Percentiles rank a stretch among this genome's conserved stretches.
These are phyloP conservation scores for Chelidonichthys spinosus DNA, from an alignment of 2,797 vertebrate species.

Conservation along the genomic window DNA sequence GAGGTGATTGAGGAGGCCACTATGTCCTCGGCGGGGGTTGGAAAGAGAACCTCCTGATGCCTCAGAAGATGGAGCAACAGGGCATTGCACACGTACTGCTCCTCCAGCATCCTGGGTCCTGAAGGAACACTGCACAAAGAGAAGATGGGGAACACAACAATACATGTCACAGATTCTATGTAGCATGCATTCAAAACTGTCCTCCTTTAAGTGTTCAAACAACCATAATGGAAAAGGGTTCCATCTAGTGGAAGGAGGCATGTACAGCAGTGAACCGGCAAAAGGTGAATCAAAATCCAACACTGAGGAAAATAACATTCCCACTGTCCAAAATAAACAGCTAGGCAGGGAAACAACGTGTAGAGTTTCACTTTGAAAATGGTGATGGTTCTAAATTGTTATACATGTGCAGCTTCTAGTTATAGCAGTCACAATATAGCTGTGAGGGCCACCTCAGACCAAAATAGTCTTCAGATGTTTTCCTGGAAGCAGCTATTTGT, in stretches of 20 bases:
- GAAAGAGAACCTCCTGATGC: constrained; percentile 53
- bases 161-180: constrained; percentile 2
- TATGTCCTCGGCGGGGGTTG: neutral
- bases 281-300: neutral
- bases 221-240: constrained; percentile 15
- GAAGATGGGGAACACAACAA: constrained; percentile 17
- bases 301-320: neutral
- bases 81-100: constrained; percentile 82
- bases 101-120: constrained; percentile 79
- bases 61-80: constrained; percentile 82
- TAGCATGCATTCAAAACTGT: constrained; percentile 11
- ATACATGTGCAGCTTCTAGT: neutral
- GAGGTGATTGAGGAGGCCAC: constrained; percentile 16
- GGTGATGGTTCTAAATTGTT: neutral
- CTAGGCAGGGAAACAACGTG: neutral
- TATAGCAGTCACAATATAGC: neutral
- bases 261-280: constrained; percentile 2
- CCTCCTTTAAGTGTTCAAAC: neutral
- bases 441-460: neutral
- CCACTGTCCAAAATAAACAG: neutral
- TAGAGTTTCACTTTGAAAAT: neutral
- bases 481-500: constrained; percentile 11
- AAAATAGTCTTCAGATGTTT: constrained; percentile 25
- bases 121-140: constrained; percentile 58
- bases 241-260: constrained; percentile 68